Evolutionary conservation across 2,113 vertebrate species (phyloP).

Genomic region (Calonectris borealis): DNA sequence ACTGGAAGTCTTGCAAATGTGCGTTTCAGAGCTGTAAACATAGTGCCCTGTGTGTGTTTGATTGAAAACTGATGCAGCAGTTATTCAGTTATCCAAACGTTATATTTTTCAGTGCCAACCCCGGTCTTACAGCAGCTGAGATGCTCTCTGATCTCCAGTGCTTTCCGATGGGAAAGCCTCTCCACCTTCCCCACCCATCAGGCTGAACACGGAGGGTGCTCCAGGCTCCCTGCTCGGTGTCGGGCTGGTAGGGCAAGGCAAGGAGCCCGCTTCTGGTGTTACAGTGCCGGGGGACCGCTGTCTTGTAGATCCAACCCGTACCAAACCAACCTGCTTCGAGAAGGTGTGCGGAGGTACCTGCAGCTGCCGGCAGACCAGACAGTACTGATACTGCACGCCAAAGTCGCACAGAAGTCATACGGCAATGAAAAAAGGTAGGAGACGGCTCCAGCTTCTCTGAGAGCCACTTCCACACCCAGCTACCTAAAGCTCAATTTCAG

Average conservation of each 20-base stretch:
- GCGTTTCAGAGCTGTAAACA: neutral
- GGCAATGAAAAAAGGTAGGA: conserved; percentile 93
- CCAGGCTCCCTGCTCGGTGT: rapidly evolving
- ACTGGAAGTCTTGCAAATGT: neutral
- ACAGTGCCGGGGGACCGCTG: neutral
- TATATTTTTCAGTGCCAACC: neutral
- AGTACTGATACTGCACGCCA: conserved; percentile 88
- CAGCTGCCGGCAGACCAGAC: conserved; percentile 82
- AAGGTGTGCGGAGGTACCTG: conserved; percentile 74
- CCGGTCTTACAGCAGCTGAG: neutral
- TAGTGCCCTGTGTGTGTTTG: rapidly evolving
- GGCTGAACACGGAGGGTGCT: neutral
- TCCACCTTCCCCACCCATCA: neutral
- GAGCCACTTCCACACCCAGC: neutral
- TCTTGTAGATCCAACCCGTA: conserved; percentile 59
- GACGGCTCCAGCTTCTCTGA: rapidly evolving
- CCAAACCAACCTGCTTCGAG: conserved; percentile 56
- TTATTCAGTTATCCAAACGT: neutral
- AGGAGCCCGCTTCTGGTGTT: neutral
- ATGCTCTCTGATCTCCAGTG: neutral
- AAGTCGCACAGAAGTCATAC: conserved; percentile 95
- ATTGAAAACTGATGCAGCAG: neutral
- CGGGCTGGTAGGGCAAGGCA: neutral
- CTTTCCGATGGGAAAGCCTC: neutral
- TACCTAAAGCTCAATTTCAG: neutral